Base-by-base conservation (phyloP, 2,113 vertebrate species). In the Fukomys damarensis region DNA sequence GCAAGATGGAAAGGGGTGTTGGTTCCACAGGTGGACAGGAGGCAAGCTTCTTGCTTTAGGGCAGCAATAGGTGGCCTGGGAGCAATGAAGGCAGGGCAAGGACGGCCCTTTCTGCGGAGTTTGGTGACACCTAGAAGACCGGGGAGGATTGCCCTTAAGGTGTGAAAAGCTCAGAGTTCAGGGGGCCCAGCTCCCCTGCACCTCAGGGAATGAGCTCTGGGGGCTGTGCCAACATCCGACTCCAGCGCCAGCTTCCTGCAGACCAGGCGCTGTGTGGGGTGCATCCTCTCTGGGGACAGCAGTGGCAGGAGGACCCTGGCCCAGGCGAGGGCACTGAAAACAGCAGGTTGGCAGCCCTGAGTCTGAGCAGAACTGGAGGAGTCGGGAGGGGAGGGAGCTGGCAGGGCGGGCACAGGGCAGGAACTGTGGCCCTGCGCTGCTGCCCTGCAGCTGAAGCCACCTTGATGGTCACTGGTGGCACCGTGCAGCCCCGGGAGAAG, bases 81-180 rank as follows among this genome's bases (percentile, higher is more conserved):
- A 79, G 52, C 52, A 38, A 16, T 16, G 59, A 58, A 59, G 49
- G 49, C 92, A 41, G 16, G 32, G 49, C 28, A 26, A 81, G n/a
- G 58, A 24, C 38, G 54, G 24, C 13, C 1, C 49, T 49, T 81
- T 20, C 3, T 24, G 6, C 28, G 86, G 59, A 43, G 41, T 26
- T 22, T 83, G 77, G 68, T 30, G 87, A 93, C 43, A 59, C 65
- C 93, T 81, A 61, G 58, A 63, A 49, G 74, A 58, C n/a, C 5
- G 2, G 81, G 43, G 32, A 19, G 2, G 24, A 72, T 58, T 32
- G 26, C 1, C 68, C 43, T 10, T 3, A 66, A 80, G 28, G 43
- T 32, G 35, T 19, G n/a, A n/a, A 74, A 54, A 22, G 7, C 11
- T 0, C 68, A 3, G 38, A 22, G 1, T 1, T 11, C 49, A 49